Base-by-base conservation (phyloP, 2,797 vertebrate genomes). In the Pelodytes ibericus region DNA sequence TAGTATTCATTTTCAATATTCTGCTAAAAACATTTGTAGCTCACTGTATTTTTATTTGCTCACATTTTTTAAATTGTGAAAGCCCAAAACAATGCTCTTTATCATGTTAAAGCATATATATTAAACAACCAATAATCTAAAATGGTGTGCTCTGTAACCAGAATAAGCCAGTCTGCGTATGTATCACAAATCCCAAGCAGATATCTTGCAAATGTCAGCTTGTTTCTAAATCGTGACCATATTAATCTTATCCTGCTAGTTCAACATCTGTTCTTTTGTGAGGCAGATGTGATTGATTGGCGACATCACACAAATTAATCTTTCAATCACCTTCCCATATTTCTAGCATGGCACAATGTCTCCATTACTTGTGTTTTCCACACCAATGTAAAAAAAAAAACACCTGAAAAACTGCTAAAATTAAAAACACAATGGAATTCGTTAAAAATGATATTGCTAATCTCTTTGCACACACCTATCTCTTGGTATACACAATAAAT, bases 231-330 rank as follows among this genome's bases (percentile, higher is more conserved):
- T 51, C 15, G 26, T 70, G 47, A 22, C 65, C 41, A 39, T 69
- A 70, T 70, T 75, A 69, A 69, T 75, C 74, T 69, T 56, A 29
- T 59, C 57, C 41, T 69, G 64, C 20, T 39, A 67, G 72, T 74
- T 67, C 60, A 74, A 22, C 65, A 69, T 27, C 73, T 75, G 64
- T 51, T 61, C 41, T 57, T 58, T 53, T 33, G 8, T 25, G 27
- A 60, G 41, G 33, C 73, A 68, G 9, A 68, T 53, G 33, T 68
- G 65, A 75, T 75, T 61, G 57, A 75, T 75, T 9, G 65, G 36
- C 51, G 56, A 67, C 44, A 57, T 20, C 16, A n/a, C 18, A 22
- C 15, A 22, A 47, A 67, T 75, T 44, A 65, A 49, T 67, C 56
- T 49, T 67, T 24, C 10, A 26, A 47, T 59, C 33, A 61, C 20